Conservation (phyloP, 2,888 invertebrate genomes). For the Scrobipalpa atriplicella region DNA sequence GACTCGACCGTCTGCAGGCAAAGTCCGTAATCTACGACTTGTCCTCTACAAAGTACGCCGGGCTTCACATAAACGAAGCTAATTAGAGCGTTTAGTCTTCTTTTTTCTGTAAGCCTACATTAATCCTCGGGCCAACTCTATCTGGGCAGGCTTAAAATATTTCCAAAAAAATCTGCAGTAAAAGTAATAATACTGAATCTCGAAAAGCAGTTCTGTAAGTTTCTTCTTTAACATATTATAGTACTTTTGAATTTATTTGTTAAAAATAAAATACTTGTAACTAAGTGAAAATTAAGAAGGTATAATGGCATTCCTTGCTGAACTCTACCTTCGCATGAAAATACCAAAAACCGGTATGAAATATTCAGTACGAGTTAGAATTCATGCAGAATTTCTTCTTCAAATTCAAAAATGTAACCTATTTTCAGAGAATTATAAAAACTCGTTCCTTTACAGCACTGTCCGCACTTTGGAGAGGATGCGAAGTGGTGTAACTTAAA, state of each 20-base stretch:
- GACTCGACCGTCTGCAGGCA: slow-evolving; percentile 1
- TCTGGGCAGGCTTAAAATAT: background rate
- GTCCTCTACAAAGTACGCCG: background rate
- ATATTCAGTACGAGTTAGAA: background rate
- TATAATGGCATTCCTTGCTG: background rate
- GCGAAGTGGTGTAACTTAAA: slow-evolving; percentile 33
- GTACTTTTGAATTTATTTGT: no score
- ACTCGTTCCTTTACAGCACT: slow-evolving; percentile 26
- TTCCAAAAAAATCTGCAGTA: background rate
- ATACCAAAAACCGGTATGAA: background rate
- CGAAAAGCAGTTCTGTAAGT: no score
- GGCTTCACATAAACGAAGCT: slow-evolving; percentile 3
- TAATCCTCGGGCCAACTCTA: background rate
- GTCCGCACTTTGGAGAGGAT: slow-evolving; percentile 20
- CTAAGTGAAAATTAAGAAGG: no score
- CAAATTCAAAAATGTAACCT: slow-evolving; percentile 7
- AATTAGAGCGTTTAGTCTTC: slow-evolving; percentile 4
- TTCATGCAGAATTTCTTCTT: background rate
- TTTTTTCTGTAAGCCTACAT: slow-evolving; percentile 1
- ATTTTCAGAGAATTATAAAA: slow-evolving; percentile 12
- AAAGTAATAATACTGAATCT: no score
- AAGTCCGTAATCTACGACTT: slow-evolving; percentile 20
- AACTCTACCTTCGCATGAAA: background rate
- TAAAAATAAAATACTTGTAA: no score
- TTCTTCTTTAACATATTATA: no score